These are phyloP conservation scores for Glaucopsyche alexis DNA, from an alignment of 2,888 invertebrate species.

Conservation along the genomic window DNA sequence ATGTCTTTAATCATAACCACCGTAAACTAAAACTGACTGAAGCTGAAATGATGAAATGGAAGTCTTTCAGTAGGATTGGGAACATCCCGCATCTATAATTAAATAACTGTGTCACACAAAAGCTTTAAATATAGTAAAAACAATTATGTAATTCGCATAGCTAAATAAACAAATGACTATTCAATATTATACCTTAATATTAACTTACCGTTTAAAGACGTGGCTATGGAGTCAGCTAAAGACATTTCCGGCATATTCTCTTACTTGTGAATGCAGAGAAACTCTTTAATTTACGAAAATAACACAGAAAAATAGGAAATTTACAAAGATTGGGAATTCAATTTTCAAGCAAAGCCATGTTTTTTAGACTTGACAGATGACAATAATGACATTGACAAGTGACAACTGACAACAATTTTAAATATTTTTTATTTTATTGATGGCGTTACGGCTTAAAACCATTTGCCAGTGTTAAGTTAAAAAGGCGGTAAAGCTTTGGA, in stretches of 20 bases:
- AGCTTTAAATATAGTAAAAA: slow-evolving; percentile 54
- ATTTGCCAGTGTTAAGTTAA: too few species aligned
- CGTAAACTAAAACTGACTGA: slow-evolving; percentile 16
- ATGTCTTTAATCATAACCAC: slow-evolving; percentile 36
- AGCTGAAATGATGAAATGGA: slow-evolving; percentile 48
- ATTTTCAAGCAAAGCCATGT: neutral
- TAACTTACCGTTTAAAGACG: slow-evolving; percentile 61
- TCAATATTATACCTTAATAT: slow-evolving; percentile 31
- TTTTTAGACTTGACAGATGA: slow-evolving; percentile 24
- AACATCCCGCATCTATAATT: slow-evolving; percentile 67
- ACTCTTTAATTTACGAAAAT: slow-evolving; percentile 29
- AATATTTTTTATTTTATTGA: neutral
- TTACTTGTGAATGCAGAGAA: neutral
- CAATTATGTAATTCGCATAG: slow-evolving; percentile 65
- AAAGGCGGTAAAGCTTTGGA: too few species aligned
- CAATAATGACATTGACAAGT: too few species aligned
- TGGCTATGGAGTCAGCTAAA: slow-evolving; percentile 63
- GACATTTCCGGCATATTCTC: slow-evolving; percentile 63
- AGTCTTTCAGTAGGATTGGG: slow-evolving; percentile 53
- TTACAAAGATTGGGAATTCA: slow-evolving; percentile 25
- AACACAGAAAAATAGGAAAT: slow-evolving; percentile 27
- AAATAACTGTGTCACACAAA: slow-evolving; percentile 65
- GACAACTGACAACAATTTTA: slow-evolving; percentile 25
- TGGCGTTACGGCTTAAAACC: too few species aligned
- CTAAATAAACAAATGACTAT: slow-evolving; percentile 40